Evolutionary conservation across 2,797 vertebrate species (phyloP).

Genomic region (Platalea minor): DNA sequence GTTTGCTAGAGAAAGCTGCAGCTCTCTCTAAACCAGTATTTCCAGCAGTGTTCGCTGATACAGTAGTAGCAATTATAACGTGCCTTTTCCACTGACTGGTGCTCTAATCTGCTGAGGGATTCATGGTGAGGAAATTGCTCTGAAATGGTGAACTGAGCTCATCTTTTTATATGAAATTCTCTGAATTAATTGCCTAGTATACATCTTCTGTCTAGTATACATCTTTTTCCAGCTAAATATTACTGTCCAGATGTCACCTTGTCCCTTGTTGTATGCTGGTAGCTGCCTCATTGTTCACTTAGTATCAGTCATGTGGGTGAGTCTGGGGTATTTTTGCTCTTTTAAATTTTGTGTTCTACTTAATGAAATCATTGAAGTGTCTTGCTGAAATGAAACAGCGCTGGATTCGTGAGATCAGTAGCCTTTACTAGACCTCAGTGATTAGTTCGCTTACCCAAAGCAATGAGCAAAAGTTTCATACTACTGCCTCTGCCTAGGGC

Average conservation of each 20-base stretch:
- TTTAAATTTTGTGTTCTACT: not conserved
- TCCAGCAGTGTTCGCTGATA: not conserved
- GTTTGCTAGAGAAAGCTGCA: not conserved
- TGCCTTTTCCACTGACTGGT: not conserved
- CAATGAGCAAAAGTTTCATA: not conserved
- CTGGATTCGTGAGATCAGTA: not conserved
- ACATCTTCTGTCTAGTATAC: not conserved
- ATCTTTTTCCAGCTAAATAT: not conserved
- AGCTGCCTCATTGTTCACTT: not conserved
- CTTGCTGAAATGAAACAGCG: not conserved
- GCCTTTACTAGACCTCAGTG: not conserved
- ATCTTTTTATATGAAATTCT: not conserved
- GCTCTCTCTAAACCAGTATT: not conserved
- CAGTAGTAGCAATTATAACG: not conserved
- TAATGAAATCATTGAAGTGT: not conserved
- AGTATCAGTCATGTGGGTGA: not conserved
- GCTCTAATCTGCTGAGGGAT: not conserved
- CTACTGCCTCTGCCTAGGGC: not conserved
- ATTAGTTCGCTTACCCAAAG: not conserved
- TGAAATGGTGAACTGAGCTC: not conserved
- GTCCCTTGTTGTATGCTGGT: not conserved
- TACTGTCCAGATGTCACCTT: not conserved
- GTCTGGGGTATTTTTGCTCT: not conserved
- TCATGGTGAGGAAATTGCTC: not conserved
- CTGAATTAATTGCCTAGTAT: not conserved